Evolutionary conservation across 2,888 invertebrate species (phyloP).

Genomic region (Drosophila flavopinicola): DNA sequence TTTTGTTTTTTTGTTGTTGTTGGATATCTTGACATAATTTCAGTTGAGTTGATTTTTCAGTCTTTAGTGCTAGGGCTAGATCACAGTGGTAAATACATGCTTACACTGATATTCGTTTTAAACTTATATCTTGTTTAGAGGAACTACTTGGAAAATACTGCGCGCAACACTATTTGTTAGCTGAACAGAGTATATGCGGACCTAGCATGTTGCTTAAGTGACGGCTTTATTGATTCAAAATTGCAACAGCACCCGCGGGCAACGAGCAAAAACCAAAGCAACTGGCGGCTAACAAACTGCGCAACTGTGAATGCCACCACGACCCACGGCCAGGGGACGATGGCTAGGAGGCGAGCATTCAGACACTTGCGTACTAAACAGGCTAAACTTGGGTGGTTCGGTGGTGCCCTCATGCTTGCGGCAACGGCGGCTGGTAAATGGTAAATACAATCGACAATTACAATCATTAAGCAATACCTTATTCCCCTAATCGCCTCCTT

Average conservation of each 20-base stretch:
- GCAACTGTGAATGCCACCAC: not conserved
- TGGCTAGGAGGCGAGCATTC: conserved; percentile 18
- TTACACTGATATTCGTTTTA: conserved; percentile 24
- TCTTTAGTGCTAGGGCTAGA: conserved; percentile 39
- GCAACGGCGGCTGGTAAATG: conserved; percentile 58
- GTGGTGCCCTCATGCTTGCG: conserved; percentile 43
- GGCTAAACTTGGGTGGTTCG: conserved; percentile 37
- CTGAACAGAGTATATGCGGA: conserved; percentile 11
- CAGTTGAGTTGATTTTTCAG: conserved; percentile 34
- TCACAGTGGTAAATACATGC: conserved; percentile 47
- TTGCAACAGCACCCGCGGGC: conserved; percentile 57
- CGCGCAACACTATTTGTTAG: conserved; percentile 8
- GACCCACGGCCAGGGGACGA: conserved; percentile 12
- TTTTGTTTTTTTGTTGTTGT: conserved; percentile 17
- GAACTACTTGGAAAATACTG: conserved; percentile 13
- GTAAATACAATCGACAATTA: conserved; percentile 68
- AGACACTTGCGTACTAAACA: conserved; percentile 35
- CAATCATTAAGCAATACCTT: conserved; percentile 88
- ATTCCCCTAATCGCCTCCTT: conserved; percentile 99
- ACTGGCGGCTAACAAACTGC: not conserved
- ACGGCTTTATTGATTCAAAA: conserved; percentile 58
- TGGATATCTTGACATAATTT: conserved; percentile 40
- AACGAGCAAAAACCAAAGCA: conserved; percentile 15
- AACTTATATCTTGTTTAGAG: conserved; percentile 24
- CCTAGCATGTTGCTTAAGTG: conserved; percentile 57